phyloP scores from a whole-genome alignment of 2,113 vertebrate species.

The Monopterus albus region DNA sequence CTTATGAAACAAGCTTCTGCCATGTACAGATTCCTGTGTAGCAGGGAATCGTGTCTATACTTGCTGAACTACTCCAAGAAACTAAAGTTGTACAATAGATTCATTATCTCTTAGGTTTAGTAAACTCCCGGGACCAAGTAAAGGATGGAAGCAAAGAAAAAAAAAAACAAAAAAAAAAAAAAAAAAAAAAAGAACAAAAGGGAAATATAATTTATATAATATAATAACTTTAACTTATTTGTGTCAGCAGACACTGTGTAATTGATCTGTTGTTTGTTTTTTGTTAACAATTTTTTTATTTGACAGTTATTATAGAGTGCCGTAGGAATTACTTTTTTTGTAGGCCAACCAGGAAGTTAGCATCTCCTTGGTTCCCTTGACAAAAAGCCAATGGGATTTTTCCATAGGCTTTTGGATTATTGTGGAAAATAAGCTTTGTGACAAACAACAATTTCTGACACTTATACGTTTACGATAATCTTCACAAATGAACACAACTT shows the following conservation, averaged over 20 bases:
- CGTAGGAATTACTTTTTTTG: no score
- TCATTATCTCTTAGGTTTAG: slow-evolving; percentile 29
- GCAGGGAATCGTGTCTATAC: slow-evolving; percentile 55
- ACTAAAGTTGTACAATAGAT: slow-evolving; percentile 30
- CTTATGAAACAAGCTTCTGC: slow-evolving; percentile 63
- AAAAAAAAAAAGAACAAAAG: no score
- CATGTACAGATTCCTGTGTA: slow-evolving; percentile 51
- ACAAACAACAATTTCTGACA: no score
- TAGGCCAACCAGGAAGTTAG: no score
- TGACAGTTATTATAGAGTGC: no score
- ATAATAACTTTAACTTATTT: slow-evolving; percentile 26
- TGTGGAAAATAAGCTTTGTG: no score
- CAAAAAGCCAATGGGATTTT: no score
- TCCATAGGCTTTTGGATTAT: no score
- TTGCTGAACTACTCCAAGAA: slow-evolving; percentile 54
- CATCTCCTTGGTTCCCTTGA: no score
- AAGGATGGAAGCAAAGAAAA: neutral
- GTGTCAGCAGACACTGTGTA: slow-evolving; percentile 36
- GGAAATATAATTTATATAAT: slow-evolving; percentile 39
- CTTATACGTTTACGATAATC: no score
- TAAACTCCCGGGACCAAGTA: slow-evolving; percentile 29
- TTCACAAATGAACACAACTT: no score
- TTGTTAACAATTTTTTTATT: slow-evolving; percentile 47
- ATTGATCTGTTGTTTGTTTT: slow-evolving; percentile 25
- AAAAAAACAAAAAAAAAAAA: no score